Base-by-base conservation (phyloP, 2,113 vertebrate species). In the Gopherus flavomarginatus region DNA sequence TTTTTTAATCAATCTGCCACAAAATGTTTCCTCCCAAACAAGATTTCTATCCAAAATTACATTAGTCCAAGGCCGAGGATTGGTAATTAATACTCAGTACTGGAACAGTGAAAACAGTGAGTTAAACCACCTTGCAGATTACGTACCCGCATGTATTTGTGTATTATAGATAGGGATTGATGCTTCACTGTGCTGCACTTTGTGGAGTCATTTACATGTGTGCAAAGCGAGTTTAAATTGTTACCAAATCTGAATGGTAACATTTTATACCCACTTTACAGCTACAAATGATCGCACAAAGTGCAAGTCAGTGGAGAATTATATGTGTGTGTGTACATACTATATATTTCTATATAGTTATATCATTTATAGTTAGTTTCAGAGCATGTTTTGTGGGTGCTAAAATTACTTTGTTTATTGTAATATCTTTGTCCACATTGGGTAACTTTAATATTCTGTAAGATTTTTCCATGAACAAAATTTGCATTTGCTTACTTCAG, bases 401-500 rank as follows among this genome's bases (percentile, higher is more conserved):
- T 52, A 47, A 47, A 13, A 78, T 47, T 27, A 78, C 24, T 11
- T 72, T 78, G 1, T 69, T 93, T 54, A 27, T 93, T 77, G 14
- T 49, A 17, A 27, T 21, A 17, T 35, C 57, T 57, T 82, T 85
- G 81, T 26, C 38, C 42, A 27, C 11, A 3, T 29, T 52, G 49
- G 1, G 2, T 69, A 38, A n/a, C 27, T 92, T 82, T 92, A 1
- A 54, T 27, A 78, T 78, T 78, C 24, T 78, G 42, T 78, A 47
- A 27, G 42, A 1, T 88, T 91, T 91, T 42, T 83, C 13, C 3
- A 1, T 59, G 22, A 49, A 79, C 81, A 8, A 6, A 79, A n/a
- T 93, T 92, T 92, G 88, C 65, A 26, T 88, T 96, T 90, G 2
- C 31, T 93, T 79, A 82, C 65, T 93, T 89, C 88, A 69, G 82